Evolutionary conservation across 2,888 invertebrate genomes (phyloP).

Genomic region (Sussaba pulchella): DNA sequence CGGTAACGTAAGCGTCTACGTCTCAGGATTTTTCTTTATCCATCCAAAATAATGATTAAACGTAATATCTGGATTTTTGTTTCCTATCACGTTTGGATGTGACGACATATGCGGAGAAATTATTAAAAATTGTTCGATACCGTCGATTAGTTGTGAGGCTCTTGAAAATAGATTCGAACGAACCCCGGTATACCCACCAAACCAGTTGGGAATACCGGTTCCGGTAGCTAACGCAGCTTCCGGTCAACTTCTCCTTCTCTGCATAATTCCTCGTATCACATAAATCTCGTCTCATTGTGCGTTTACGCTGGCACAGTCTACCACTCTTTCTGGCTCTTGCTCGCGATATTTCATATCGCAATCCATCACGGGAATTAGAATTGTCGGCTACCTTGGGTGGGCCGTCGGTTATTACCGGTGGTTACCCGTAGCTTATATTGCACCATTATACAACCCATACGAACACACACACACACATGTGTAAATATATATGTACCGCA

Average conservation of each 20-base stretch:
- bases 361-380: constrained; percentile 67
- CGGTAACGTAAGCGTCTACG: not conserved
- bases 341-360: constrained; percentile 44
- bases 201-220: constrained; percentile 41
- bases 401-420: constrained; percentile 59
- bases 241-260: constrained; percentile 50
- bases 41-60: not conserved
- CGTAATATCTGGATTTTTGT: not conserved
- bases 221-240: constrained; percentile 63
- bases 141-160: not conserved
- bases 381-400: constrained; percentile 65
- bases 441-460: not conserved
- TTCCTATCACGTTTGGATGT: too few species aligned
- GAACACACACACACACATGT: not conserved
- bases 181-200: constrained; percentile 6
- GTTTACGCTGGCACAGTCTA: constrained; percentile 56
- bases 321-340: constrained; percentile 37
- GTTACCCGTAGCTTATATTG: constrained; percentile 46
- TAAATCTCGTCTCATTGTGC: constrained; percentile 69
- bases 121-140: not conserved
- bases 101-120: too few species aligned
- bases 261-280: constrained; percentile 63
- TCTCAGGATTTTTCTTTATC: not conserved
- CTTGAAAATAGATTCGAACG: constrained; percentile 26
- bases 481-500: not conserved